A percentile compares a stretch with the other conserved stretches of the same genome.
phyloP scores from a whole-genome alignment of 2,113 vertebrate genomes.

The Sturnira hondurensis region DNA sequence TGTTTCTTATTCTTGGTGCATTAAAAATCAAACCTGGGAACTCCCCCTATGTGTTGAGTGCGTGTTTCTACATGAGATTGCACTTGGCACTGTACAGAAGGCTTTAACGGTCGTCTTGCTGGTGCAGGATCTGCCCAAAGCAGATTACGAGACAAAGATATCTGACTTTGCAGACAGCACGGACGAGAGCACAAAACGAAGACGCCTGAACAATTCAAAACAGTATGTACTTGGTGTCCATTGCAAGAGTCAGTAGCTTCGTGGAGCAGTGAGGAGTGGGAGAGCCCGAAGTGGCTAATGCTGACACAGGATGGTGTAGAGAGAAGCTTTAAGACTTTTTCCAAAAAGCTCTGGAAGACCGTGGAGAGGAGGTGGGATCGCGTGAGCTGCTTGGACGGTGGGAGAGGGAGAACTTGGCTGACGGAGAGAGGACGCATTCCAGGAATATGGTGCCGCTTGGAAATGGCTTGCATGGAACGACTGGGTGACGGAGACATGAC shows the following conservation, averaged over 20 bases:
- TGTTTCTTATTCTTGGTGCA: background rate
- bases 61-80: background rate
- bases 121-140: background rate
- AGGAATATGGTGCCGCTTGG: slow-evolving; percentile 69
- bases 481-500: slow-evolving; percentile 50
- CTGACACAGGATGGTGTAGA: slow-evolving; percentile 7
- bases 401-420: slow-evolving; percentile 68
- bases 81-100: background rate
- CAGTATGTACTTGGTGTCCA: background rate
- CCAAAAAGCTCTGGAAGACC: slow-evolving; percentile 63
- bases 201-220: background rate
- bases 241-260: background rate
- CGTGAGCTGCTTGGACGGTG: slow-evolving; percentile 65
- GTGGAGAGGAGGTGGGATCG: slow-evolving; percentile 50
- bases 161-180: background rate
- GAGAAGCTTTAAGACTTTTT: slow-evolving; percentile 54
- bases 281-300: slow-evolving; percentile 52
- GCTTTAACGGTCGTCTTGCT: background rate
- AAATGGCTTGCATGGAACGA: slow-evolving; percentile 27
- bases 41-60: background rate
- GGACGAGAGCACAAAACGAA: background rate
- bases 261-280: background rate
- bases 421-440: slow-evolving; percentile 26
- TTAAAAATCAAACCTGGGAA: slow-evolving; percentile 30
- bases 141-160: background rate